A percentile compares a stretch with the other conserved stretches of the same genome.
Conservation (phyloP, 2,797 vertebrate species). For the Etheostoma nigrum region DNA sequence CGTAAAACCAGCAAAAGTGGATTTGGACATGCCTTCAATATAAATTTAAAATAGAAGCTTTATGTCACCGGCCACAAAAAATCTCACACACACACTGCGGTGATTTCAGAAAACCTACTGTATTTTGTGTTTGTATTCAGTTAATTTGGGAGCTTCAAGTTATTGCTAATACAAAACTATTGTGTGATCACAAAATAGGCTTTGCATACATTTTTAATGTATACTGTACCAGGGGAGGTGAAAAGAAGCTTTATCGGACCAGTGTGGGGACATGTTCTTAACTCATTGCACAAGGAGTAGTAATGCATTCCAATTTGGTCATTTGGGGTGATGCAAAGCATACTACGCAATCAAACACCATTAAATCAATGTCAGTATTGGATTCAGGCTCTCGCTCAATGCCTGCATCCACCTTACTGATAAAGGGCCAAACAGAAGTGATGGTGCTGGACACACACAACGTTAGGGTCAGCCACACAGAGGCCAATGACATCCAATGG, state of each 20-base stretch:
- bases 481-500: background rate
- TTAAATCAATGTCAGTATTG: constrained; percentile 7
- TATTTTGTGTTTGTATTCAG: background rate
- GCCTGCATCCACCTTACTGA: constrained; percentile 6
- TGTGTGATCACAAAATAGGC: constrained; percentile 11
- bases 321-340: background rate
- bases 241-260: background rate
- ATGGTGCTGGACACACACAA: constrained; percentile 9
- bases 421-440: constrained; percentile 10
- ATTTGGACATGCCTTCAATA: too few relatives aligned
- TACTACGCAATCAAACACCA: constrained; percentile 12
- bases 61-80: constrained; percentile 14
- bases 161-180: background rate
- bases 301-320: background rate
- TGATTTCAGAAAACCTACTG: constrained; percentile 6
- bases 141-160: background rate
- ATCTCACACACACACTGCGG: too few relatives aligned
- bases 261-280: background rate
- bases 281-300: background rate
- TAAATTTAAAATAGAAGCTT: background rate
- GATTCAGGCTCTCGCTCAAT: background rate
- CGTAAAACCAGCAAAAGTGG: too few relatives aligned
- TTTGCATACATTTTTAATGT: background rate
- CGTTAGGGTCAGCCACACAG: constrained; percentile 1
- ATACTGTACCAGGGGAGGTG: background rate